Evolutionary conservation across 2,888 invertebrate species (phyloP), one percentile per base, ranked within the genome.

Genomic region (Ormyrus rosae): DNA sequence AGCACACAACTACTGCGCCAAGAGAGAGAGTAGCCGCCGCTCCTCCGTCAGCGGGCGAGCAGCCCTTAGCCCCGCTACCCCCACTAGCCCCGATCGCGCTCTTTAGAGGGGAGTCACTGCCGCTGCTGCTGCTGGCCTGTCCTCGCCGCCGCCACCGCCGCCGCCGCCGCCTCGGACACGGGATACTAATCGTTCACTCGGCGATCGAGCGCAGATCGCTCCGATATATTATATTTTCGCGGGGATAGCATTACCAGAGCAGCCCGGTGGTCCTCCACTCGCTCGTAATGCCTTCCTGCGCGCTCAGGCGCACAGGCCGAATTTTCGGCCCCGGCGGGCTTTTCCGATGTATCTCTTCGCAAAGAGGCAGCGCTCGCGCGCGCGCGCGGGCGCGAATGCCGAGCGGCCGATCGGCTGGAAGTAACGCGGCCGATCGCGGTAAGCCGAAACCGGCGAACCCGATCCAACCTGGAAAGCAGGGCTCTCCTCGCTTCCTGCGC

Each of bases 261-360:
- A 84, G 87, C 88, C 87, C 87, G 90, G 90, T 90, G 90, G 90
- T 90, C 90, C 88, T 87, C 58, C 90, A 89, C 85, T 90, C 84
- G 89, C 85, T 90, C 88, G 90, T 89, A 90, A 90, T 90, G 90
- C 90, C 90, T 90, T 90, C 89, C 89, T 19, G 60, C 56, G n/a
- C 10, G 34, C 60, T 8, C 34, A 6, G 13, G 19, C 60, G 11
- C 11, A 19, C 58, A n/a, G n/a, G 45, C 45, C 48, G 3, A 19
- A 51, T 56, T 69, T 69, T 56, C 45, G 7, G 13, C 64, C 48
- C 51, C 65, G 46, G 84, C 84, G 80, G 80, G 80, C 63, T 79
- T 79, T 74, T 74, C 74, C 79, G 58, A 58, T 13, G 11, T 8
- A 58, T 13, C 87, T 85, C 88, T 2, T 19, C 19, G 19, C 19